Evolutionary conservation across 2,797 vertebrate species (phyloP), one percentile per base, ranked within the genome.

Genomic region (Echiichthys vipera): DNA sequence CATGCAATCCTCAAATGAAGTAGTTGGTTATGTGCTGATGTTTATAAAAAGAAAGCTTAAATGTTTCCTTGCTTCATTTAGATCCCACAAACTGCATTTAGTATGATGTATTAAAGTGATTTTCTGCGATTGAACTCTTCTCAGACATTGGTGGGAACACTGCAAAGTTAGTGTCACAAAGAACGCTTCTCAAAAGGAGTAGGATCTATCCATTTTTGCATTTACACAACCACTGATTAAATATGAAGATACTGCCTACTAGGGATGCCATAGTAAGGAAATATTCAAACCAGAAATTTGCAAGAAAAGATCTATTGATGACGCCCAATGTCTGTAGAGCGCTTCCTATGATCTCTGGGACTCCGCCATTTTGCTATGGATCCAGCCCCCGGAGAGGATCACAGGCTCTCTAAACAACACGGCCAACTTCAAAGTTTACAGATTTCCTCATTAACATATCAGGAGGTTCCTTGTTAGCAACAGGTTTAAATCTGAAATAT

Each of bases 1-100:
- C 65, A 24, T 3, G n/a, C 32, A 53, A 47, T 51, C n/a, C 20
- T 74, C 30, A 73, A 34, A 78, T 76, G 5, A 77, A 72, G 58
- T 18, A 20, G 32, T 54, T 15, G 14, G 14, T 72, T 76, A 65
- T 68, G 24, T 61, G 40, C 27, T 46, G 53, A 47, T 36, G 34
- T 29, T 37, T 32, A 14, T 64, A 39, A 73, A 43, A 66, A 49
- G 24, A 74, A 68, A 22, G 2, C 22, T 39, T 42, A 42, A 42
- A 65, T 18, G 7, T 24, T 62, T 55, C 42, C 20, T 73, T 54
- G 24, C 39, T 47, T 73, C 9, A 67, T 64, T 63, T 32, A 7
- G 42, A 63, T 64, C 15, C 14, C 27, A 56, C 40, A 55, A 62
- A 72, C 27, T 43, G 61, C 15, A 22, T 56, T n/a, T 47, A 12